These are phyloP conservation scores for Fragum whitleyi DNA, from an alignment of 2,888 invertebrate species.

Conservation along the genomic window DNA sequence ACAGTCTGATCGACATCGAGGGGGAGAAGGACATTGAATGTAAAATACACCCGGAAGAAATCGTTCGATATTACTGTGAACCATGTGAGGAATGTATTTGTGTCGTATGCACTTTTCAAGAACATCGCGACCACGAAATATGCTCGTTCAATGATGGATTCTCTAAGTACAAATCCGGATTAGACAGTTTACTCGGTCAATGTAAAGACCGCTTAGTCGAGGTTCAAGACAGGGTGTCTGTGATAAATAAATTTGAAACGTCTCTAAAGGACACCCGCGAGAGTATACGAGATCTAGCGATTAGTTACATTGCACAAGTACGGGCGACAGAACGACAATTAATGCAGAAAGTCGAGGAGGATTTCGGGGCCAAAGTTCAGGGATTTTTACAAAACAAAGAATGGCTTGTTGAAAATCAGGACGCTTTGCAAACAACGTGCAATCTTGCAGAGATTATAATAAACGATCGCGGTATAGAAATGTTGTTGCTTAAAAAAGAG, in stretches of 20 bases:
- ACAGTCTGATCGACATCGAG: conserved; percentile 83
- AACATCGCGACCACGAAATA: conserved; percentile 84
- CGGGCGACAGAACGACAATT: conserved; percentile 72
- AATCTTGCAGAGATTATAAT: conserved; percentile 82
- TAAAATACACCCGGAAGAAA: conserved; percentile 83
- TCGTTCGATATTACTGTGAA: conserved; percentile 84
- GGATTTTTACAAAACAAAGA: conserved; percentile 80
- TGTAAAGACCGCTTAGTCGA: conserved; percentile 75
- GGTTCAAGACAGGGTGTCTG: conserved; percentile 76
- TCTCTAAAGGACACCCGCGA: conserved; percentile 81
- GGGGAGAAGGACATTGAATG: conserved; percentile 84
- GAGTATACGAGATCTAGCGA: conserved; percentile 82
- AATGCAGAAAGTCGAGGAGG: conserved; percentile 78
- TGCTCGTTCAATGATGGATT: conserved; percentile 83
- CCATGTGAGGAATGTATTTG: conserved; percentile 84
- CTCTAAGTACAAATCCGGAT: conserved; percentile 75
- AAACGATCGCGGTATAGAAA: conserved; percentile 83
- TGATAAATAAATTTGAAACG: conserved; percentile 81
- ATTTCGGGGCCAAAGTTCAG: conserved; percentile 78
- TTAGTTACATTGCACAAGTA: conserved; percentile 78
- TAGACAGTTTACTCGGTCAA: conserved; percentile 72
- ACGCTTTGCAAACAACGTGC: conserved; percentile 80
- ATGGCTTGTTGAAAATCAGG: conserved; percentile 78
- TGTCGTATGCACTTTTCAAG: conserved; percentile 84
- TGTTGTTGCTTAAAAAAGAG: conserved; percentile 83